Percentiles rank a stretch among this genome's conserved stretches.
Conservation (phyloP, 1,140 invertebrate genomes). For the Plodia interpunctella region DNA sequence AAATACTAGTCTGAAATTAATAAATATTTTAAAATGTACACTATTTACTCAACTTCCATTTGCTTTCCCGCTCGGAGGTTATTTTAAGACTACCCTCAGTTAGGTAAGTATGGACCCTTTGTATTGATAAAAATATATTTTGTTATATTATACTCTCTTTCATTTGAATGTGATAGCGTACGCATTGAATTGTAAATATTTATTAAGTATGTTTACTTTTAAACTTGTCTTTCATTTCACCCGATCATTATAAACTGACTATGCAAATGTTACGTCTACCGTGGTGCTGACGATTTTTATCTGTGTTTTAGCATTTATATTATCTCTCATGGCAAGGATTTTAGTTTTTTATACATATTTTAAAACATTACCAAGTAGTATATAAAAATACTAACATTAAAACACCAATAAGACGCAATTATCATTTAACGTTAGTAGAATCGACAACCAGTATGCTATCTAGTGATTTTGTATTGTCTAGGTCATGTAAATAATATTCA, state of each 20-base stretch:
- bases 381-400: no score
- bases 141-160: slow-evolving; percentile 49
- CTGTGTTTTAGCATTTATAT: no score
- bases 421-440: no score
- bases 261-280: no score
- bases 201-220: slow-evolving; percentile 68
- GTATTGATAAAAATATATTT: slow-evolving; percentile 46
- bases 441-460: no score
- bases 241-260: neutral
- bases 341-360: neutral
- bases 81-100: neutral
- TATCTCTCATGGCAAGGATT: neutral
- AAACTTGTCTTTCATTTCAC: slow-evolving; percentile 29
- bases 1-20: no score
- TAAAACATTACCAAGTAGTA: no score
- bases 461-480: no score
- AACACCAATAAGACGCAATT: no score
- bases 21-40: no score
- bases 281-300: no score
- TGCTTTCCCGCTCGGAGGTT: neutral
- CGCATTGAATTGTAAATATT: slow-evolving; percentile 66
- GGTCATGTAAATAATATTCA: neutral
- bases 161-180: slow-evolving; percentile 61
- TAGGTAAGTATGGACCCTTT: slow-evolving; percentile 46
- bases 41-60: neutral